Base-by-base conservation (phyloP, 2,888 invertebrate species). In the Trachelus tabidus region DNA sequence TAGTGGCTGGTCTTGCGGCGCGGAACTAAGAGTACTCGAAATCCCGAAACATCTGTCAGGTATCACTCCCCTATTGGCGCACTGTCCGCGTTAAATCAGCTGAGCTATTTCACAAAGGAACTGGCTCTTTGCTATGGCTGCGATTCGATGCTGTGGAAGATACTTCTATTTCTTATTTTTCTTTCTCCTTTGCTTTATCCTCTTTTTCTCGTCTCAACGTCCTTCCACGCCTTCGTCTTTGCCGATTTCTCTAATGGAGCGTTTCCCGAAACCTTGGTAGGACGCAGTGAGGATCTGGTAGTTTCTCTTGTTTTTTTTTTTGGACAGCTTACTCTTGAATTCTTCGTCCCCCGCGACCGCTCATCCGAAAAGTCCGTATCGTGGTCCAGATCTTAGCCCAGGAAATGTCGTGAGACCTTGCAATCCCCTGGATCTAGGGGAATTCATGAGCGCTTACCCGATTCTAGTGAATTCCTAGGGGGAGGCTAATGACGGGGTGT, bases 31-130 rank as follows among this genome's bases (percentile, higher is more conserved):
- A 71, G 71, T 71, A 34, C 71, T 71, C 71, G 71, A 83, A 85
- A 84, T 83, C 83, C 80, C 82, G 80, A 86, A 90, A 89, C 90
- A 91, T 90, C 90, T 90, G 90, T 90, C 90, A 87, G 88, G 89
- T 90, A 89, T 91, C 91, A 89, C 90, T 89, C 90, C 88, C 87
- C 83, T 85, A 79, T 79, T 80, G 76, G 35, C 75, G 79, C 84
- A 84, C 78, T 88, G 85, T 90, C 85, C 87, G 88, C 86, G 90
- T 89, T 89, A 89, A 90, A 90, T 91, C 91, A 90, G 89, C 89
- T 90, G 90, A 87, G 87, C 87, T 81, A 83, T 83, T 83, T 80
- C 79, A 80, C 89, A 87, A 90, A 87, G 86, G 83, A 78, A 77
- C 73, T 80, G 71, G 71, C 71, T 71, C 71, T 9, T 56, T 56